Evolutionary conservation across 2,113 vertebrate species (phyloP), one percentile per base, ranked within the genome.

Genomic region (Apodemus speciosus): DNA sequence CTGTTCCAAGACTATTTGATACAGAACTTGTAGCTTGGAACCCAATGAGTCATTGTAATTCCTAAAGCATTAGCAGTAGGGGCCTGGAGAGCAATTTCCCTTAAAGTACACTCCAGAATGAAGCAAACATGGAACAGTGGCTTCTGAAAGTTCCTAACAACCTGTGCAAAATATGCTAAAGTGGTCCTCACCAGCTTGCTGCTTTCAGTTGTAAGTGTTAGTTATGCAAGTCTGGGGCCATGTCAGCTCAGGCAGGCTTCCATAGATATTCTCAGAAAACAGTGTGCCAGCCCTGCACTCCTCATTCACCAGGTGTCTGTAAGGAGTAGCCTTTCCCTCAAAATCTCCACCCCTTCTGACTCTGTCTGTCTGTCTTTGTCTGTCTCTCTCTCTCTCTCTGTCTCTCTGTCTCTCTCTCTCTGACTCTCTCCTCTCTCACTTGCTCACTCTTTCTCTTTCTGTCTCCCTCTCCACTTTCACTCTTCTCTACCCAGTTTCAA

Each of bases 121-220:
- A 7, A 92, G 1, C 30, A 46, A 87, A 62, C 66, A 51, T 25
- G 9, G 88, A 73, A 93, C 68, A n/a, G 66, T 93, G 81, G 88
- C 84, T 91, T 87, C 87, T 40, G 38, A 68, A 95, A 85, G 69
- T 86, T 90, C 89, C 76, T 96, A 96, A 97, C 75, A 90, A 83
- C 18, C 95, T 91, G 77, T 94, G 89, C 56, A 92, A 73, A 94
- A 91, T 77, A 73, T 35, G 75, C 93, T 43, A 14, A 60, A 84
- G 66, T 53, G 87, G 87, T 81, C 90, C 95, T 91, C 21, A 53
- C 83, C 87, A 90, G 75, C 73, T 64, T 25, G n/a, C 3, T 75
- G 2, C 2, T 80, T 92, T 86, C 85, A 35, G 3, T 35, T 73
- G n/a, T 88, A 83, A 90, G 68, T 64, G 77, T 92, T 86, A 86